Conservation (phyloP, 1,140 invertebrate genomes). For the Macrocentrus cingulum region DNA sequence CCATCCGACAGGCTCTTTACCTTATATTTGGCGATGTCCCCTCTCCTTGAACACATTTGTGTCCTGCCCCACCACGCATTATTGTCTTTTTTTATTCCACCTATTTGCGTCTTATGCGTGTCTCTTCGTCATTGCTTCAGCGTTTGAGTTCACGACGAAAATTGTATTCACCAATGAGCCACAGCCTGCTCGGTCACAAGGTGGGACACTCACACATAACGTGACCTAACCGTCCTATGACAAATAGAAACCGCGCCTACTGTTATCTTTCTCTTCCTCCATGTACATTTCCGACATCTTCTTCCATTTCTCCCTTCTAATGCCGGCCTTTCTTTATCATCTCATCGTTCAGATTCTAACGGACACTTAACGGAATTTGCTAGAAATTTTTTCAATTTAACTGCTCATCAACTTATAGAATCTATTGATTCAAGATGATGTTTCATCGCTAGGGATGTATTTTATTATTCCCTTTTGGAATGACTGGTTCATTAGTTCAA, state of each 20-base stretch:
- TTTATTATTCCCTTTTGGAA: too few relatives aligned
- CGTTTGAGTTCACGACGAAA: conserved; percentile 16
- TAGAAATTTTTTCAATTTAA: too few relatives aligned
- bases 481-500: too few relatives aligned
- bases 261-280: conserved; percentile 1
- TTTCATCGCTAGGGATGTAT: too few relatives aligned
- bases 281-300: not conserved
- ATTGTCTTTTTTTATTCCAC: conserved; percentile 38
- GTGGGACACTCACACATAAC: conserved; percentile 17
- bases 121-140: conserved; percentile 14
- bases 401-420: too few relatives aligned
- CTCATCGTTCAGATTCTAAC: too few relatives aligned
- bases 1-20: conserved; percentile 55
- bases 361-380: too few relatives aligned
- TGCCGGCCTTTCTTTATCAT: too few relatives aligned
- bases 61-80: conserved; percentile 35
- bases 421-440: too few relatives aligned
- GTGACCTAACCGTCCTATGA: conserved; percentile 5
- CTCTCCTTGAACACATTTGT: conserved; percentile 25
- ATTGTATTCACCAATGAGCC: conserved; percentile 26
- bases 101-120: conserved; percentile 38
- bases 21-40: conserved; percentile 55
- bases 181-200: not conserved
- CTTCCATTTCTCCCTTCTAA: too few relatives aligned
- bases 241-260: conserved; percentile 25